Evolutionary conservation across 2,888 invertebrate species (phyloP), one percentile per base, ranked within the genome.

Genomic region (Galerucella pusilla): DNA sequence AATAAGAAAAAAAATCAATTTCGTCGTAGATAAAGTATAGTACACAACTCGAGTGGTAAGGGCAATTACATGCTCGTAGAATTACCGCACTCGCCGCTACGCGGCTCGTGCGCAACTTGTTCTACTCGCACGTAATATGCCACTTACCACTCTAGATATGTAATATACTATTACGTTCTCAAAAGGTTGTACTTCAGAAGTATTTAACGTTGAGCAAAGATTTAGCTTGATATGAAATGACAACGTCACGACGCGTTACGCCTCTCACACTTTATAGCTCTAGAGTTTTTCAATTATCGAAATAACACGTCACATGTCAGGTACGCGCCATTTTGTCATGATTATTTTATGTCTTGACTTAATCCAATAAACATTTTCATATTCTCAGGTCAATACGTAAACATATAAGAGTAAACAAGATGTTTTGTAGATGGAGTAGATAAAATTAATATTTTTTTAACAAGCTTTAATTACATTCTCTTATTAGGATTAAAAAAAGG

Each of bases 201-300:
- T 70, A 70, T 70, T 70, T 70, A 70, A 20, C 70, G 63, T 49
- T 35, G 52, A 63, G 63, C 63, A 70, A 70, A 64, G 70, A 70
- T 70, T 79, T 78, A 77, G 81, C 77, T 78, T 81, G 77, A 84
- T 81, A 77, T 77, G 79, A 82, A 76, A 71, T 81, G 84, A 84
- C 84, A 79, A 73, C 80, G 83, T 83, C 83, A 75, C 65, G 73
- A 72, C 80, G 75, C 75, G 76, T 83, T 84, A 83, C 74, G 68
- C 76, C 77, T 76, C 82, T 82, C 76, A 84, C 84, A 81, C 84
- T 83, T 84, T 80, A 77, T 83, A 83, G 81, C 81, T 76, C 82
- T 77, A 75, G 80, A 76, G 80, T 83, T 84, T 84, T 84, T 83
- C 83, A 84, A 81, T 83, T 80, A 83, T 82, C 83, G 81, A 81